Percentiles rank a stretch among this genome's conserved stretches.
These are phyloP conservation scores for Eurytoma californica DNA, from an alignment of 2,888 invertebrate genomes.

Conservation along the genomic window DNA sequence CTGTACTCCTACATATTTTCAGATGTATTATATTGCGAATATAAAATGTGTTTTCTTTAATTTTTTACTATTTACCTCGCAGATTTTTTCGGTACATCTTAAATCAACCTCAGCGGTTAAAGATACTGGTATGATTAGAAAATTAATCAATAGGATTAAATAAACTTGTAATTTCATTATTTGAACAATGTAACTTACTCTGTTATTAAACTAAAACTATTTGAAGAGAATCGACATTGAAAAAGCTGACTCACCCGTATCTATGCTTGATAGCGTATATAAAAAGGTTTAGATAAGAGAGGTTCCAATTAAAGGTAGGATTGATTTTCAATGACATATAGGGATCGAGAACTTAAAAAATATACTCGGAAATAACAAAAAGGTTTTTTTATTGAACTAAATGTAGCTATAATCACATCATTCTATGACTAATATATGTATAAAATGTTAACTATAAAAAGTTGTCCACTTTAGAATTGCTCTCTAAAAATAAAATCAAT, in stretches of 20 bases:
- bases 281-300: conserved; percentile 22
- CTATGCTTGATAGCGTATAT: conserved; percentile 6
- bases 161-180: conserved; percentile 1
- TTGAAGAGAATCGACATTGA: not conserved
- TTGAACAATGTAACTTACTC: not conserved
- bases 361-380: no score
- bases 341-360: no score
- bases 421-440: no score
- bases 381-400: not conserved
- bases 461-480: no score
- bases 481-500: no score
- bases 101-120: not conserved
- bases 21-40: not conserved
- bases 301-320: not conserved
- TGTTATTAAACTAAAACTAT: conserved; percentile 8
- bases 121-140: not conserved
- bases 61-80: conserved; percentile 27
- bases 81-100: conserved; percentile 20
- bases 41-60: not conserved
- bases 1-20: conserved; percentile 11
- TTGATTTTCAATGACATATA: not conserved
- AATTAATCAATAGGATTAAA: not conserved
- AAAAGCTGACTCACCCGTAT: not conserved
- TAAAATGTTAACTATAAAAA: no score
- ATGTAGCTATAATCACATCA: not conserved